Evolutionary conservation across 2,888 invertebrate genomes (phyloP).

Genomic region (Lasioglossum leucozonium): DNA sequence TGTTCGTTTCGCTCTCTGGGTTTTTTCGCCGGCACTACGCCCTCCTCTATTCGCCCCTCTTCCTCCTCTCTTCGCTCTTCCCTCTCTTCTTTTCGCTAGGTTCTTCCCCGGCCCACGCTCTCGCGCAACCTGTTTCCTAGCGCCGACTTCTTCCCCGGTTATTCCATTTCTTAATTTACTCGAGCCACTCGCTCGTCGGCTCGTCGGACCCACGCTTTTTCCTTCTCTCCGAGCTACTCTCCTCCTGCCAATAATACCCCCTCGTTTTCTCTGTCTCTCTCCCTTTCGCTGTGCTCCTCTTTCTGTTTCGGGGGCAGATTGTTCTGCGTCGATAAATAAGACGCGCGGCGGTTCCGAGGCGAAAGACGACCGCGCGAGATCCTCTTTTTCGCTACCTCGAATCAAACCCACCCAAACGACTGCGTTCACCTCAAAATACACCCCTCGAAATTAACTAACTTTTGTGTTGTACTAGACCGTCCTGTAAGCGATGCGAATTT

Average conservation of each 20-base stretch:
- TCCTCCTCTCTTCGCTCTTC: background rate
- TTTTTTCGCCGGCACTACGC: background rate
- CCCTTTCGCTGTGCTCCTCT: background rate
- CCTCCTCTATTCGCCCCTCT: background rate
- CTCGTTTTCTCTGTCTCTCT: background rate
- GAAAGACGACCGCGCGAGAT: constrained; percentile 3
- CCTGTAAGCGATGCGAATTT: background rate
- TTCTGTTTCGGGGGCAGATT: background rate
- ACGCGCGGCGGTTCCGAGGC: background rate
- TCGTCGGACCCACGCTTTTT: constrained; percentile 31
- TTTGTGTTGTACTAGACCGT: background rate
- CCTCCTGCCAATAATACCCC: constrained; percentile 1
- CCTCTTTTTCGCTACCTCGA: background rate
- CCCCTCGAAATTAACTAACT: background rate
- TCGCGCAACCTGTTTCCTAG: constrained; percentile 34
- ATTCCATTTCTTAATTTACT: constrained; percentile 68
- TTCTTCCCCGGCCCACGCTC: background rate
- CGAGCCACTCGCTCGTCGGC: constrained; percentile 8
- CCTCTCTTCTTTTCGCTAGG: constrained; percentile 23
- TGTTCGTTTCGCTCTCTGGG: constrained; percentile 38
- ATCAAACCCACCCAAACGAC: constrained; percentile 5
- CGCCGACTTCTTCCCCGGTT: constrained; percentile 43
- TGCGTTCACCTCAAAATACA: background rate
- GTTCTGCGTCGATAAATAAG: constrained; percentile 21
- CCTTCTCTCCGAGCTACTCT: background rate